Percentiles rank a stretch among this genome's conserved stretches.
These are phyloP conservation scores for Vulpes ferrilata DNA, from an alignment of 2,113 vertebrate species.

Conservation along the genomic window DNA sequence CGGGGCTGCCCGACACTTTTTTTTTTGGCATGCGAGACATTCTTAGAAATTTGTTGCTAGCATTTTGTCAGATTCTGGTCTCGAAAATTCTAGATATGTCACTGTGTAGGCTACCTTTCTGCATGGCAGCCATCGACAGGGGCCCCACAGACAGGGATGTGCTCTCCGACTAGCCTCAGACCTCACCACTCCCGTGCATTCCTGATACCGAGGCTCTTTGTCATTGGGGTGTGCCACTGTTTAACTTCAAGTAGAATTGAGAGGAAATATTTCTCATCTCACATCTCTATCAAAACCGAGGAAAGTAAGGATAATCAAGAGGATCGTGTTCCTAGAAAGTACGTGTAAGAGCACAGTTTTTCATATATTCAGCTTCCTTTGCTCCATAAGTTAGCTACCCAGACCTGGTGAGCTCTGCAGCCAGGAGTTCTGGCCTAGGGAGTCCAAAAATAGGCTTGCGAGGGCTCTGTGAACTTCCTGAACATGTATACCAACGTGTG, in stretches of 20 bases:
- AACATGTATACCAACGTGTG: rapidly evolving
- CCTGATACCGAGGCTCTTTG: background rate
- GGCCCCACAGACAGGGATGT: background rate
- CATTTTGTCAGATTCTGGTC: background rate
- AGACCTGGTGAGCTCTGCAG: background rate
- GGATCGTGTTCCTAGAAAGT: background rate
- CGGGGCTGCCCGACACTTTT: background rate
- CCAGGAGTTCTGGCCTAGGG: background rate
- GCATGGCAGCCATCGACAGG: rapidly evolving
- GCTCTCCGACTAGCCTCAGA: background rate
- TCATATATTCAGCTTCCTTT: background rate
- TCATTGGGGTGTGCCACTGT: rapidly evolving
- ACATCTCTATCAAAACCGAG: background rate
- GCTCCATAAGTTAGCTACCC: background rate
- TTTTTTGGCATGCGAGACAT: rapidly evolving
- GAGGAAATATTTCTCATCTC: background rate
- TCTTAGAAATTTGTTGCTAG: background rate
- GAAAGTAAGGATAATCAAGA: background rate
- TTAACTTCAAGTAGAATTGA: background rate
- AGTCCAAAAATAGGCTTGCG: background rate
- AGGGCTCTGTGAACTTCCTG: background rate
- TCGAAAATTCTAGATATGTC: background rate
- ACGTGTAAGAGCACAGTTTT: background rate
- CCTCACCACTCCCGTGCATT: background rate
- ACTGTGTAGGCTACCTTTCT: background rate